These are phyloP conservation scores for Drosophila suzukii DNA, from an alignment of 1,140 invertebrate species.

Conservation along the genomic window DNA sequence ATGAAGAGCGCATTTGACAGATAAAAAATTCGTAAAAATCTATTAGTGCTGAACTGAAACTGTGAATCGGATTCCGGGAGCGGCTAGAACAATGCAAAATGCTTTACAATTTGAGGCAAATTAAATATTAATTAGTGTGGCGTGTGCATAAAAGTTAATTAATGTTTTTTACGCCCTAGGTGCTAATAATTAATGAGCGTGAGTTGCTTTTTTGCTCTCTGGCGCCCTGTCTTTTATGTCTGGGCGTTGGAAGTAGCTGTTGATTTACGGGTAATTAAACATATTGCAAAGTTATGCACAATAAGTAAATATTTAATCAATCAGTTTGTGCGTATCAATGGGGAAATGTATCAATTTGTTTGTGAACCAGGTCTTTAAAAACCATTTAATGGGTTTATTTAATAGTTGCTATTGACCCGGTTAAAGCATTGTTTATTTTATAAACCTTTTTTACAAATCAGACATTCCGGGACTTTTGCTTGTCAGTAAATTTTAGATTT, in stretches of 20 bases:
- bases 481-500: not conserved
- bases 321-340: slow-evolving; percentile 12
- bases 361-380: not conserved
- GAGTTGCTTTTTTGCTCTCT: slow-evolving; percentile 24
- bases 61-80: slow-evolving; percentile 28
- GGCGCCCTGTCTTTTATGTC: not conserved
- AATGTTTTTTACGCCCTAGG: slow-evolving; percentile 72
- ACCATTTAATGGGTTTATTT: not conserved
- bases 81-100: slow-evolving; percentile 57
- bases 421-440: not conserved
- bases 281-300: slow-evolving; percentile 33
- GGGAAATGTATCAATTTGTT: not conserved
- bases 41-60: slow-evolving; percentile 26
- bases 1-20: slow-evolving; percentile 13
- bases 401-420: not conserved
- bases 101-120: slow-evolving; percentile 56
- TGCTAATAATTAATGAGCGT: slow-evolving; percentile 69
- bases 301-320: slow-evolving; percentile 69
- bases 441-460: not conserved
- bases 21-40: slow-evolving; percentile 6
- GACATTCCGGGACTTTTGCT: not conserved
- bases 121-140: slow-evolving; percentile 75
- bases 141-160: slow-evolving; percentile 73
- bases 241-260: slow-evolving; percentile 22
- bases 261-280: slow-evolving; percentile 52